These are phyloP conservation scores for Enteromius anoplus DNA, from an alignment of 2,797 vertebrate genomes.

Conservation along the genomic window DNA sequence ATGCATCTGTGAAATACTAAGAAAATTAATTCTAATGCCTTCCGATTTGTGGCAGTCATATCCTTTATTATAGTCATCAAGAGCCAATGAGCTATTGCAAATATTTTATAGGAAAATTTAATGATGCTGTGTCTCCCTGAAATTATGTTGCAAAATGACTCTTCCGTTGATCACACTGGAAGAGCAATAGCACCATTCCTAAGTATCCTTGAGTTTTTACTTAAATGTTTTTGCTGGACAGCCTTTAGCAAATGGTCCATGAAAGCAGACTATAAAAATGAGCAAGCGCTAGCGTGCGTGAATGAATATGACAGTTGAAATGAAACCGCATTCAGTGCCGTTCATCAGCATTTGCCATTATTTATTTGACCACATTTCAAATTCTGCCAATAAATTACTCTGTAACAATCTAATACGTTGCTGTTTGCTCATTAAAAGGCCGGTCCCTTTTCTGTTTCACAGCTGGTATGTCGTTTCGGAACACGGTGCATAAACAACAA, in stretches of 20 bases:
- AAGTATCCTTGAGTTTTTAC: constrained; percentile 33
- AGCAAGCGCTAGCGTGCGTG: neutral
- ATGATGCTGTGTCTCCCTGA: constrained; percentile 76
- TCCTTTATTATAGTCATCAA: constrained; percentile 79
- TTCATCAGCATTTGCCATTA: constrained; percentile 7
- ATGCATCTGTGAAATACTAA: constrained; percentile 79
- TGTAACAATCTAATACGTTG: constrained; percentile 15
- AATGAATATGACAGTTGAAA: constrained; percentile 12
- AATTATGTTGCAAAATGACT: constrained; percentile 67
- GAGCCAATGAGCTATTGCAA: constrained; percentile 81
- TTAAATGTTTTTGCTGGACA: constrained; percentile 46
- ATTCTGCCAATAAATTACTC: constrained; percentile 18
- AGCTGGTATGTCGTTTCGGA: constrained; percentile 8
- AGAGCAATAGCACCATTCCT: constrained; percentile 15
- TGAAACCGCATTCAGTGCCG: neutral
- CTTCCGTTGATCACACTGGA: constrained; percentile 43
- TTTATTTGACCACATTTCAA: constrained; percentile 25
- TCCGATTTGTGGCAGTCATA: constrained; percentile 77
- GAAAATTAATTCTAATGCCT: constrained; percentile 81
- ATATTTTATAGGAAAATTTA: constrained; percentile 82
- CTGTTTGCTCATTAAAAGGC: constrained; percentile 20
- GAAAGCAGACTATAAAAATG: constrained; percentile 27
- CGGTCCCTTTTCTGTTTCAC: neutral
- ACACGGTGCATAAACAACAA: neutral
- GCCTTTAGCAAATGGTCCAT: constrained; percentile 37